Evolutionary conservation across 1,140 invertebrate species (phyloP).

Genomic region (Lordiphosa collinella): DNA sequence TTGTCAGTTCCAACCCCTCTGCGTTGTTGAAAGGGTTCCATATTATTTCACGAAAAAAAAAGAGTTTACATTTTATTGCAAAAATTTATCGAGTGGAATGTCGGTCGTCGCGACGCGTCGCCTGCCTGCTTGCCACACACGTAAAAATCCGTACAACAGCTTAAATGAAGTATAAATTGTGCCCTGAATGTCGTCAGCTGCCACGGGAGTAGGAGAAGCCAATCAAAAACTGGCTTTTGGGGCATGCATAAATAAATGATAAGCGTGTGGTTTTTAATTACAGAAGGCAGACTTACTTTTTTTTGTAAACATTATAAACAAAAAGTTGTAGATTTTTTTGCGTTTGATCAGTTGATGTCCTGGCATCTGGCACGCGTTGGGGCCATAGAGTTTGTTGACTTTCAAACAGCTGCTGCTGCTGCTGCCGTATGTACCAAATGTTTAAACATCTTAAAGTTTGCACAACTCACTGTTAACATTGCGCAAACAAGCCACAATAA

Average conservation of each 20-base stretch:
- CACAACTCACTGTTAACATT: conserved; percentile 58
- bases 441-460: conserved; percentile 58
- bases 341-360: conserved; percentile 9
- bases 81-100: conserved; percentile 52
- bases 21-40: neutral
- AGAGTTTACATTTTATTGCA: conserved; percentile 40
- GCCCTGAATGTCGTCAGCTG: conserved; percentile 52
- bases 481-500: conserved; percentile 63
- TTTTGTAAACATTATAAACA: neutral
- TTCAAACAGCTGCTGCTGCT: conserved; percentile 38
- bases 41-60: conserved; percentile 19
- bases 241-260: conserved; percentile 60
- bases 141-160: neutral
- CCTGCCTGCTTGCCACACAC: conserved; percentile 23
- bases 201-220: conserved; percentile 50
- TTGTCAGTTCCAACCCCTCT: no score
- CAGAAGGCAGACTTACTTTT: conserved; percentile 27
- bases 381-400: conserved; percentile 55
- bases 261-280: conserved; percentile 71
- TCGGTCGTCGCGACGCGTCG: conserved; percentile 27
- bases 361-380: conserved; percentile 71
- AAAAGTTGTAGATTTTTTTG: conserved; percentile 34
- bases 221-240: conserved; percentile 61
- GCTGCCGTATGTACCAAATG: conserved; percentile 3
- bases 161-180: conserved; percentile 33